phyloP scores from a whole-genome alignment of 2,113 vertebrate genomes.

The Pseudorasbora parva region DNA sequence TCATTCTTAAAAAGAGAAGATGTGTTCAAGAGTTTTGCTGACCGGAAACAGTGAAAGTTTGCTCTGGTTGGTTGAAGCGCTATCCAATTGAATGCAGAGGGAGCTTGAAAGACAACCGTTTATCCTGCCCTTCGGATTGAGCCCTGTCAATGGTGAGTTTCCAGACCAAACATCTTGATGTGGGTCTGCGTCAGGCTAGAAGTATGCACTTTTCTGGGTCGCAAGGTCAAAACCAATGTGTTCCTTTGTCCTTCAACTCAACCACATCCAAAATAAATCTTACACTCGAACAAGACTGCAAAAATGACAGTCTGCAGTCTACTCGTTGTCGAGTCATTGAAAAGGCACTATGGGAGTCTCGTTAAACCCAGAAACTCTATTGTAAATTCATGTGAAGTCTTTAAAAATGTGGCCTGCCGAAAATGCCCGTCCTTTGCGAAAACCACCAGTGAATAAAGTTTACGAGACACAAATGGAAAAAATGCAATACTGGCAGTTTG shows the following conservation, averaged over 20 bases:
- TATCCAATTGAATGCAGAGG: too few relatives aligned
- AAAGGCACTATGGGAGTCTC: neutral
- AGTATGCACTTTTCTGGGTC: neutral
- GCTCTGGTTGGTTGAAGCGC: too few relatives aligned
- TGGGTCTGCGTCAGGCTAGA: too few relatives aligned
- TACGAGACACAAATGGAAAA: constrained; percentile 9
- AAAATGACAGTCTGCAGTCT: constrained; percentile 12
- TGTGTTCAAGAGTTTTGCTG: too few relatives aligned
- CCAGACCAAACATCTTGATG: too few relatives aligned
- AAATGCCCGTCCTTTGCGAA: neutral
- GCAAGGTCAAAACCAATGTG: neutral
- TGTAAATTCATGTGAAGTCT: constrained; percentile 6
- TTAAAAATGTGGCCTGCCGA: neutral
- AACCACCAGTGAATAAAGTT: neutral
- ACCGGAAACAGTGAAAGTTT: too few relatives aligned
- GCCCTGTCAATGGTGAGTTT: too few relatives aligned
- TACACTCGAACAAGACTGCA: neutral
- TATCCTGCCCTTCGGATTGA: too few relatives aligned
- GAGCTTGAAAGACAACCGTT: too few relatives aligned
- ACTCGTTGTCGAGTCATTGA: constrained; percentile 16
- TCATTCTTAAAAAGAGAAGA: too few relatives aligned
- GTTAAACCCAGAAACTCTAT: constrained; percentile 20
- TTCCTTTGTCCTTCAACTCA: neutral
- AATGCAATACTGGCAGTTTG: constrained; percentile 1
- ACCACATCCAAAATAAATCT: neutral